Evolutionary conservation across 1,140 invertebrate species (phyloP).

Genomic region (Nymphalis io): DNA sequence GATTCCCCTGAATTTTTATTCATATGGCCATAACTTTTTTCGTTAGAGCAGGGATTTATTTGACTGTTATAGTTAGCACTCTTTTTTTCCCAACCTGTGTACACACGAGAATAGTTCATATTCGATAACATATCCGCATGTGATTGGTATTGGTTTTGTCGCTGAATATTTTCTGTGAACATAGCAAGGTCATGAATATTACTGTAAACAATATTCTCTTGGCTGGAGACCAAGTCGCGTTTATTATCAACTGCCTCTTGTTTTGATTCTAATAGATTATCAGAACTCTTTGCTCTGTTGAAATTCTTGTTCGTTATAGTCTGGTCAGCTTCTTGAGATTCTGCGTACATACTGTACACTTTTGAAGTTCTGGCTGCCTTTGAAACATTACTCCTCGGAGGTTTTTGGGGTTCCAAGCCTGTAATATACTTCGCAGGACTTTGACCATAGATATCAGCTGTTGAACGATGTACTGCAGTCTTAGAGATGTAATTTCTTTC

Average conservation of each 20-base stretch:
- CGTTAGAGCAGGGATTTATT: conserved; percentile 42
- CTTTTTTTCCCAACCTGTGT: conserved; percentile 76
- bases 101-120: conserved; percentile 72
- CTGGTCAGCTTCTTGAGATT: conserved; percentile 65
- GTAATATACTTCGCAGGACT: conserved; percentile 78
- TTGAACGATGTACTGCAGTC: conserved; percentile 62
- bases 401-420: conserved; percentile 79
- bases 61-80: conserved; percentile 62
- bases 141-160: conserved; percentile 67
- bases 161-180: conserved; percentile 74
- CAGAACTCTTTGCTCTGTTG: conserved; percentile 76
- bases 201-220: conserved; percentile 76
- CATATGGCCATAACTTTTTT: conserved; percentile 68
- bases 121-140: conserved; percentile 57
- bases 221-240: conserved; percentile 72
- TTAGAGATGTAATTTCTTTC: conserved; percentile 73
- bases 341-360: conserved; percentile 76
- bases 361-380: conserved; percentile 77
- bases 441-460: conserved; percentile 68
- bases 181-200: conserved; percentile 74
- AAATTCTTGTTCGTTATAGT: conserved; percentile 70
- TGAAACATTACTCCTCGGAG: conserved; percentile 74
- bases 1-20: conserved; percentile 59
- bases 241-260: conserved; percentile 66
- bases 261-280: conserved; percentile 75